Evolutionary conservation across 2,113 vertebrate genomes (phyloP), one percentile per base, ranked within the genome.

Genomic region (Capra hircus): DNA sequence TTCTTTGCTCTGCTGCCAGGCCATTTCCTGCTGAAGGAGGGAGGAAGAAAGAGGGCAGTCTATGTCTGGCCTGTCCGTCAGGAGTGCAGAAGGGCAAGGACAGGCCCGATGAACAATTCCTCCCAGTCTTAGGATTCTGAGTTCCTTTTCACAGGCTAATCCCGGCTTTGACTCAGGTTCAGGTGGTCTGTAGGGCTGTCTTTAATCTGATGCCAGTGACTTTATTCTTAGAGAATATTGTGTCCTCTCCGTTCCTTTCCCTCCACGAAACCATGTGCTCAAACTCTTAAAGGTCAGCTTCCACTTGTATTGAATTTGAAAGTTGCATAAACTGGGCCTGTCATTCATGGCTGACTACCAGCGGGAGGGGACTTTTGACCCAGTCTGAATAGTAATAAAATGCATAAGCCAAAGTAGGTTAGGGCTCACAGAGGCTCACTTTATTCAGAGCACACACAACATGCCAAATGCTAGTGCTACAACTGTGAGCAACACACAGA

Each of bases 401-500:
- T 71, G n/a, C 64, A 71, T 71, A 36, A 67, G 33, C 17, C 64
- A 67, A 67, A 67, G n/a, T 71, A 71, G 64, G 33, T 36, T 21
- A 36, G 64, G 16, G 33, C 33, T 71, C 64, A 71, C 64, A 36
- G 64, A n/a, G 17, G 17, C n/a, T 71, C 64, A 71, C 64, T 71
- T 67, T 71, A 71, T 71, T n/a, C n/a, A 71, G 33, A 67, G 64
- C 64, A 36, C 64, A 17, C 8, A 19, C 64, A n/a, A 36, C 17
- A 4, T 19, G 33, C 33, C 17, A 9, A 19, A 17, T 71, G 16
- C 17, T 36, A 19, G 33, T 21, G 64, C 33, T 71, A n/a, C 67
- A 36, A 21, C 16, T 0, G 2, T 71, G n/a, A 36, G 36, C 33
- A 71, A 21, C 0, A 0, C n/a, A 67, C 33, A 71, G 64, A 36